Conservation (phyloP, 2,797 vertebrate genomes). For the Lithobates pipiens region DNA sequence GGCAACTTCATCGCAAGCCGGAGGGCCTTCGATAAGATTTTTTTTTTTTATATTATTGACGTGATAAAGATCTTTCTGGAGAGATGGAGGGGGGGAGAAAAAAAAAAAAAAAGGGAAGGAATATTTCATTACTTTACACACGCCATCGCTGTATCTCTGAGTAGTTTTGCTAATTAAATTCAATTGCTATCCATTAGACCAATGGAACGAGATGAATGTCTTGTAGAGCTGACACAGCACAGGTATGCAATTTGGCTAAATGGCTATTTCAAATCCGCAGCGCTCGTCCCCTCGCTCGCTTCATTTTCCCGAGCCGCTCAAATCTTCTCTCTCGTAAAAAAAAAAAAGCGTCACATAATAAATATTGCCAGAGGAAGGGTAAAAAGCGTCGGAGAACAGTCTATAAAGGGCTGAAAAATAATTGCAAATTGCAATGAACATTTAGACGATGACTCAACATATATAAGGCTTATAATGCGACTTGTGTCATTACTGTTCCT, state of each 20-base stretch:
- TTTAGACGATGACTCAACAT: constrained; percentile 46
- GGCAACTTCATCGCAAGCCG: constrained; percentile 72
- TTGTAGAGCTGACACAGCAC: constrained; percentile 93
- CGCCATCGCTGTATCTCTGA: constrained; percentile 83
- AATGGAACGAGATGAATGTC: constrained; percentile 89
- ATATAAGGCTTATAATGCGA: constrained; percentile 13
- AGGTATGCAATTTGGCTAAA: constrained; percentile 92
- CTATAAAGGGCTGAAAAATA: constrained; percentile 63
- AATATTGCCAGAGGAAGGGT: constrained; percentile 64
- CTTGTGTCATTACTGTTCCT: background rate
- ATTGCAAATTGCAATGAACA: constrained; percentile 47
- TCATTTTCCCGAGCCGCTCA: constrained; percentile 70
- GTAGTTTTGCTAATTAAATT: constrained; percentile 99
- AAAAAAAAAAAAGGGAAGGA: constrained; percentile 34
- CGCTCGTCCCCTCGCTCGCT: constrained; percentile 75
- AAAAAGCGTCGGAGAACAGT: constrained; percentile 56
- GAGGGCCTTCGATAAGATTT: constrained; percentile 68
- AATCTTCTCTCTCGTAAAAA: constrained; percentile 55
- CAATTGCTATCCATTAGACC: constrained; percentile 96
- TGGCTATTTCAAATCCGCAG: constrained; percentile 84
- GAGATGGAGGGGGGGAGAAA: constrained; percentile 59
- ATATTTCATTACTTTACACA: constrained; percentile 83
- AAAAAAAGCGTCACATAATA: constrained; percentile 60
- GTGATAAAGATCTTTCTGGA: constrained; percentile 78
- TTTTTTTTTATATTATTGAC: constrained; percentile 76